These are phyloP conservation scores for Panthera tigris DNA, from an alignment of 2,113 vertebrate species.

Conservation along the genomic window DNA sequence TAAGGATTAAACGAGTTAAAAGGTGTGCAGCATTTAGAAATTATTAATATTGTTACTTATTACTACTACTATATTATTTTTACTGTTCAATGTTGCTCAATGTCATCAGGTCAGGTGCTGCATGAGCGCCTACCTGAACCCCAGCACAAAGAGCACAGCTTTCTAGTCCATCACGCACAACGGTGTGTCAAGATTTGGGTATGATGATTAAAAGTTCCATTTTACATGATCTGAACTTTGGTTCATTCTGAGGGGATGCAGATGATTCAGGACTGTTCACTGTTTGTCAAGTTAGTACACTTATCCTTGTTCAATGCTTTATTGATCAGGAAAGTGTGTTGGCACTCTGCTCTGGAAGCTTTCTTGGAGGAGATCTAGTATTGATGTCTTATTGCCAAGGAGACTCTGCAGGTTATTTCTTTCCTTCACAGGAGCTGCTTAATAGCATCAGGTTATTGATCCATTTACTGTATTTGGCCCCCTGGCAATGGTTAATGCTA, in stretches of 20 bases:
- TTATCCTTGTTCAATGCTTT: slow-evolving; percentile 16
- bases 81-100: neutral
- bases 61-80: neutral
- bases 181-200: neutral
- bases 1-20: neutral
- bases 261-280: neutral
- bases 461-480: slow-evolving; percentile 44
- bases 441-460: slow-evolving; percentile 52
- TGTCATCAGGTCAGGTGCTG: neutral
- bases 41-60: neutral
- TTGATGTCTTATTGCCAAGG: slow-evolving; percentile 14
- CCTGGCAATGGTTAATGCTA: slow-evolving; percentile 9
- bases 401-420: neutral
- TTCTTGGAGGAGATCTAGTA: neutral
- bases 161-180: neutral
- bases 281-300: neutral
- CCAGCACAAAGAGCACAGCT: neutral
- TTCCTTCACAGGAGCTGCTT: slow-evolving; percentile 34
- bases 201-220: neutral
- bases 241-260: neutral
- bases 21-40: neutral
- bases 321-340: neutral
- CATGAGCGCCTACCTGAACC: neutral
- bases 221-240: neutral
- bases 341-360: neutral